Base-by-base conservation (phyloP, 2,888 invertebrate genomes). In the Xanthostigma xanthostigma region DNA sequence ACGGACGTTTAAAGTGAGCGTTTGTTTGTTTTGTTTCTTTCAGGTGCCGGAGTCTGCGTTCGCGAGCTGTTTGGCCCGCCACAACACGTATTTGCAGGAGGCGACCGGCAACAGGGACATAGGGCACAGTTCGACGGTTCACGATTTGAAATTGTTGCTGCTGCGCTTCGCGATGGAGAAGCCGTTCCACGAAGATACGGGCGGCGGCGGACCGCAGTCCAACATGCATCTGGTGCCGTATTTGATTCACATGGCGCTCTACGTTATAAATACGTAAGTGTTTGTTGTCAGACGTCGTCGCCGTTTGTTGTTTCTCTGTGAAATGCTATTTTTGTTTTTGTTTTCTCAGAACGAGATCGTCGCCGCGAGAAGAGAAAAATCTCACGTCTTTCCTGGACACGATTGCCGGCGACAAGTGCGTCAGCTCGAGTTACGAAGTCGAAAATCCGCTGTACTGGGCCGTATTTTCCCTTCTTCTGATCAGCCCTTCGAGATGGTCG, bases 141-240 rank as follows among this genome's bases (percentile, higher is more conserved):
- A 95, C 68, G 96, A 96, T 68, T 70, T 96, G 57, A 96, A 97
- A 70, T 71, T 95, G 56, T 70, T 96, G 49, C 68, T 97, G 51
- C 64, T 87, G 58, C 76, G 93, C 49, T 95, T 96, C 70, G 89
- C 95, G 0, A 84, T 88, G 66, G 95, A 93, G 58, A 89, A 89
- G 63, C 89, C 91, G 52, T 97, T 97, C 75, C 94, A 95, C 65
- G 94, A 94, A 64, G 96, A 97, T 69, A 92, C 94, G 2, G 95
- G 96, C 13, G 98, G 93, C 55, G 93, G 93, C 58, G 96, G 95
- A 1, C 90, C 94, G 11, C 92, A 95, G 62, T 94, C 94, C 54
- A 96, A 96, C 71, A 86, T 96, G 84, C 93, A 96, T 70, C 81
- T 97, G 60, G 80, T 95, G 53, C 96, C 96, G 9, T 95, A 95